Evolutionary conservation across 2,797 vertebrate species (phyloP).

Genomic region (Cottoperca gobio): DNA sequence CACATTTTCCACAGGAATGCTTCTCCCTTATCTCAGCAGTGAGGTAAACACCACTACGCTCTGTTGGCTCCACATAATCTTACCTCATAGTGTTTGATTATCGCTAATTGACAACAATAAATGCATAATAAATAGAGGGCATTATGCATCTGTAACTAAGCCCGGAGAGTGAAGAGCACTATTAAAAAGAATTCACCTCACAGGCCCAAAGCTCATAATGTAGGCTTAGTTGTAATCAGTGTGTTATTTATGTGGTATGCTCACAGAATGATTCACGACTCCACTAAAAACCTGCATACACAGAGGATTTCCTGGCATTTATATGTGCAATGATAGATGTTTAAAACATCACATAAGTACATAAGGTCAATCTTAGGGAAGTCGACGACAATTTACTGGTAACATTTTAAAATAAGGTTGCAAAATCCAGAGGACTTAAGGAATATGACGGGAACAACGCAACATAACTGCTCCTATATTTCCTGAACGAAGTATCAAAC

Average conservation of each 20-base stretch:
- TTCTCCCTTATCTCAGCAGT: constrained; percentile 18
- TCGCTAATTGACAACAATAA: constrained; percentile 53
- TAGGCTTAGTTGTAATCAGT: constrained; percentile 31
- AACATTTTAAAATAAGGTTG: neutral
- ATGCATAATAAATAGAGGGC: constrained; percentile 37
- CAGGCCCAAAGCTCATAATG: constrained; percentile 18
- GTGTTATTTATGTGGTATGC: constrained; percentile 21
- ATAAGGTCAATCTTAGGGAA: neutral
- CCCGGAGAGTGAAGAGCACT: constrained; percentile 23
- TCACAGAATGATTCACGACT: constrained; percentile 26
- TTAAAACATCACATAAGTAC: constrained; percentile 5
- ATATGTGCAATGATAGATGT: constrained; percentile 4
- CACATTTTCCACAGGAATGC: constrained; percentile 25
- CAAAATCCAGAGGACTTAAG: neutral
- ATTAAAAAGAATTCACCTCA: constrained; percentile 39
- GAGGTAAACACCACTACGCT: constrained; percentile 36
- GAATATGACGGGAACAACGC: neutral
- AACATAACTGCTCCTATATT: neutral
- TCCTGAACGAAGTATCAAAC: neutral
- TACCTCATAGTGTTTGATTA: constrained; percentile 45
- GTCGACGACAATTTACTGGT: neutral
- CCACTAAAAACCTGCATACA: constrained; percentile 2
- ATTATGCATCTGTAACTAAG: constrained; percentile 44
- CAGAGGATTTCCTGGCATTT: constrained; percentile 18
- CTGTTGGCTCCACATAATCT: constrained; percentile 48